Evolutionary conservation across 2,888 invertebrate species (phyloP), one percentile per base, ranked within the genome.

Genomic region (Sesia bembeciformis): DNA sequence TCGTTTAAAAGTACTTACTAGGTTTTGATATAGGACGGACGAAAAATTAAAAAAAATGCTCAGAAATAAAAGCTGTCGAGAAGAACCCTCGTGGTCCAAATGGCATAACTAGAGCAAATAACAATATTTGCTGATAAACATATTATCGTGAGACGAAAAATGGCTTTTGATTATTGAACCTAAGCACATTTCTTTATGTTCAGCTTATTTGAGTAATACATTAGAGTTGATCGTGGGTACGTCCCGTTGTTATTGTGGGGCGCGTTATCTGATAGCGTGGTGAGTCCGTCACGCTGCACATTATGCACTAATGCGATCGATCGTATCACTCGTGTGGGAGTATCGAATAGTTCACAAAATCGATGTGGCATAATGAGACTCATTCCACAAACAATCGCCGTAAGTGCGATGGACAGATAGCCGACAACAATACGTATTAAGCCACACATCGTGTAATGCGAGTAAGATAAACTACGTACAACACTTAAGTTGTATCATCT

Each of bases 351-450:
- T 52, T 53, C 53, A 46, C 49, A 53, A 57, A 57, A 57, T 51
- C 54, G 54, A 57, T 56, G 23, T 54, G 51, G 41, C 40, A 50
- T 53, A 54, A 57, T 54, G 52, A 53, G 52, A 52, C 59, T 53
- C 57, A 54, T 57, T 58, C 58, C 56, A 54, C 56, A 53, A 52
- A 54, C 56, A 57, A 52, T 56, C 53, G 54, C 53, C 53, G 58
- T 60, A 57, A 58, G 54, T 55, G 58, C 56, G 61, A 61, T 61
- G 50, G 40, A 40, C 49, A 54, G 61, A 61, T 61, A 61, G 23
- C 53, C 51, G 53, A 53, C 50, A 43, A 59, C 61, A 59, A 59
- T 58, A 55, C 54, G 58, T 54, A 50, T 50, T 23, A 46, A 8
- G 46, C 46, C 46, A 46, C 40, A 53, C 55, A 56, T 50, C 53